Evolutionary conservation across 92 coral and sea anemone genomes (phyloP), one percentile per base, ranked within the genome.

Genomic region (Actinostola sp.): DNA sequence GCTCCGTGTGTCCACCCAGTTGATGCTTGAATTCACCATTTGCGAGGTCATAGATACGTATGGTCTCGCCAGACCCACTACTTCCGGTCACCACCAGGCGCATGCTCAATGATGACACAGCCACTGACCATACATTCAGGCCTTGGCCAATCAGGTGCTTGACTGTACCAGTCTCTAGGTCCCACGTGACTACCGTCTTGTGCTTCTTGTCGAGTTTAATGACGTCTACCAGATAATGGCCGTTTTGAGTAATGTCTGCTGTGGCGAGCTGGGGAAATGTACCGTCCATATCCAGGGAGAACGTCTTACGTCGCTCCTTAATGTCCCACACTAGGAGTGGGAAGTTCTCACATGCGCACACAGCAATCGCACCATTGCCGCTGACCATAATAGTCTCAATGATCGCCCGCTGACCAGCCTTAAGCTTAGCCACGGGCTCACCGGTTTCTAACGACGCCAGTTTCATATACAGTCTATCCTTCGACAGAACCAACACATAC

Each of bases 301-400:
- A 85, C 17, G 79, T 86, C 67, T 75, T 79, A 10, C 82, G 74
- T 51, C 91, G 83, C 45, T 77, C 85, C 25, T 90, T 80, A 60
- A 95, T 68, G 67, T 95, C 87, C 99, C 99, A 95, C 33, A 88
- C 96, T 7, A 93, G 61, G 9, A 93, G 89, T 9, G 99, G 92
- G 44, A 82, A 83, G 31, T 86, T 95, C 53, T 95, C 96, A 71
- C 97, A 95, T 15, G 99, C 72, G 56, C 97, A 92, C 20, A 92
- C 93, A 27, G 97, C 90, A 42, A 81, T 82, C 56, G 86, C 67
- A 8, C 99, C 99, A 54, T 92, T 87, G 17, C 85, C 96, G 45
- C 97, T 95, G 46, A 95, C 99, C 92, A 95, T 84, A 20, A 95
- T 74, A 21, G 99, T 95, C 77, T 95, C 97, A 28, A 95, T 90